Conservation (phyloP, 2,797 vertebrate species). For the Podarcis siculus region DNA sequence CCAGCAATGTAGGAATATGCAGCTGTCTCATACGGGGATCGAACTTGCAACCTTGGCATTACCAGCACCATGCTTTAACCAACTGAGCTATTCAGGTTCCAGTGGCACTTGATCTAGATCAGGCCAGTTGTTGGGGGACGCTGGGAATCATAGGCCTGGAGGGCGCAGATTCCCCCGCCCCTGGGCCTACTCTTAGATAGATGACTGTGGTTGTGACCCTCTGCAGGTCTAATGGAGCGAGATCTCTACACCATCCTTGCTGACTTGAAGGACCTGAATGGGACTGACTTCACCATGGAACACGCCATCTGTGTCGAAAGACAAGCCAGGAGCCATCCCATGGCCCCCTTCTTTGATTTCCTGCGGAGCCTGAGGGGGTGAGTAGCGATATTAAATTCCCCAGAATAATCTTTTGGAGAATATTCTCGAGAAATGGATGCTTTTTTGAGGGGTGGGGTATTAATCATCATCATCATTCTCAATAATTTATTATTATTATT, state of each 20-base stretch:
- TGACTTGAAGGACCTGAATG: slow-evolving; percentile 68
- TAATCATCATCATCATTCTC: too few species aligned
- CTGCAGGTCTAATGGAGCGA: slow-evolving; percentile 82
- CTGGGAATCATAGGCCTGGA: background rate
- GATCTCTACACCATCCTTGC: slow-evolving; percentile 85
- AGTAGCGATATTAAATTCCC: background rate
- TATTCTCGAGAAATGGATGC: too few species aligned
- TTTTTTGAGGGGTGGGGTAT: too few species aligned
- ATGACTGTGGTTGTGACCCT: background rate
- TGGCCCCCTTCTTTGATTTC: slow-evolving; percentile 82
- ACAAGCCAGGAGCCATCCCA: slow-evolving; percentile 76
- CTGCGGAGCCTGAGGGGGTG: slow-evolving; percentile 75
- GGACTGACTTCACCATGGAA: slow-evolving; percentile 70
- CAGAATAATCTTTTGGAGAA: too few species aligned
- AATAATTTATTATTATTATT: too few species aligned
- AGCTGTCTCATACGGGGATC: too few species aligned
- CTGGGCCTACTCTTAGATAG: too few species aligned
- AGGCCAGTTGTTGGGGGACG: background rate
- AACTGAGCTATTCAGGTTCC: too few species aligned
- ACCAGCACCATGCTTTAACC: too few species aligned
- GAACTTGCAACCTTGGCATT: too few species aligned
- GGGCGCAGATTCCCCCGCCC: background rate
- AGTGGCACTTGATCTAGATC: too few species aligned
- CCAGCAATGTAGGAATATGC: too few species aligned
- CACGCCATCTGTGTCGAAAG: slow-evolving; percentile 73